These are phyloP conservation scores for Pollenia amentaria DNA, from an alignment of 2,888 invertebrate genomes.

Conservation along the genomic window DNA sequence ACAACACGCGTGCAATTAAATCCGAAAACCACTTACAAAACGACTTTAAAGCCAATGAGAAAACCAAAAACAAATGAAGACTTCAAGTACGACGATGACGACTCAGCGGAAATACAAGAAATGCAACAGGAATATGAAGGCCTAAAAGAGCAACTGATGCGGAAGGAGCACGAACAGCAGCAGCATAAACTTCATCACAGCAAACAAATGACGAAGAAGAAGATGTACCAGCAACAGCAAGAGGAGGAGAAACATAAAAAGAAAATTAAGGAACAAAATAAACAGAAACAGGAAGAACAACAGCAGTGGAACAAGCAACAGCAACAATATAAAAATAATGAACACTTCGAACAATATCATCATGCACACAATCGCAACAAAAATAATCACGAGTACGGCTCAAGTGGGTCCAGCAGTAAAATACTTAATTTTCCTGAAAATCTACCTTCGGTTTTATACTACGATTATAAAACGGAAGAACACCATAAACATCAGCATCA, in stretches of 20 bases:
- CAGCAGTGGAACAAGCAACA: constrained; percentile 69
- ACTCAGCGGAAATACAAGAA: constrained; percentile 53
- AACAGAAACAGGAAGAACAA: constrained; percentile 70
- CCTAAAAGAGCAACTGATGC: constrained; percentile 33
- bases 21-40: constrained; percentile 77
- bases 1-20: constrained; percentile 79
- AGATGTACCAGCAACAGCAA: constrained; percentile 65
- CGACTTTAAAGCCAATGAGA: constrained; percentile 66
- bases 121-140: constrained; percentile 65
- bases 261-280: constrained; percentile 67
- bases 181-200: constrained; percentile 58
- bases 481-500: constrained; percentile 83
- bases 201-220: constrained; percentile 67
- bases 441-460: constrained; percentile 82
- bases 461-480: constrained; percentile 84
- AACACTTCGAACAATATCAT: constrained; percentile 73
- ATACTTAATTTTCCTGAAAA: constrained; percentile 83
- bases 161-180: constrained; percentile 25
- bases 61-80: constrained; percentile 65
- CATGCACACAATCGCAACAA: constrained; percentile 55
- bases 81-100: constrained; percentile 69
- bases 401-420: constrained; percentile 76
- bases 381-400: constrained; percentile 64
- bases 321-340: constrained; percentile 68
- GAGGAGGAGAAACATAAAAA: constrained; percentile 67